Conservation (phyloP, 2,888 invertebrate genomes). For the Meta bourneti region DNA sequence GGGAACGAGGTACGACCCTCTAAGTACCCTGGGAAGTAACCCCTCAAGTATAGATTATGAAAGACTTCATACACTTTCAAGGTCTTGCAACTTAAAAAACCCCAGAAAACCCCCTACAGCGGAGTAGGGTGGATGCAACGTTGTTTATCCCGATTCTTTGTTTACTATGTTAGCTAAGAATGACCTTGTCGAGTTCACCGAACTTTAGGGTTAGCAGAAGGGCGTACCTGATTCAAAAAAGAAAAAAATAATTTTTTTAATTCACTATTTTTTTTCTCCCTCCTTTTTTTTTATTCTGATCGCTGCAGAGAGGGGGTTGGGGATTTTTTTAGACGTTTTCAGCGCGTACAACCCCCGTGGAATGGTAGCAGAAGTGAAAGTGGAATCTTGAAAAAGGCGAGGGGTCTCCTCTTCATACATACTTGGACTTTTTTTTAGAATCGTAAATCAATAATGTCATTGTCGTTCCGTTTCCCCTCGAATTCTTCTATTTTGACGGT, state of each 20-base stretch:
- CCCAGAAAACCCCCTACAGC: constrained; percentile 31
- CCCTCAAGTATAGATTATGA: constrained; percentile 68
- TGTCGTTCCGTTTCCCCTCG: constrained; percentile 49
- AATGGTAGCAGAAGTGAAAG: constrained; percentile 71
- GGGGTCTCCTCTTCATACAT: constrained; percentile 43
- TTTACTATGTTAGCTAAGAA: constrained; percentile 64
- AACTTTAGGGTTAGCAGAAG: constrained; percentile 72
- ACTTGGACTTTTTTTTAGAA: constrained; percentile 48
- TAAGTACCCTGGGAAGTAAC: constrained; percentile 72
- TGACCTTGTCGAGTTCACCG: constrained; percentile 71
- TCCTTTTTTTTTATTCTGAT: constrained; percentile 33
- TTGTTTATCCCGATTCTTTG: constrained; percentile 70
- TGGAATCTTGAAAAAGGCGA: constrained; percentile 66
- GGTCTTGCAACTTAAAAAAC: constrained; percentile 51
- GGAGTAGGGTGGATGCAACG: constrained; percentile 66
- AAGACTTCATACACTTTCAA: constrained; percentile 66
- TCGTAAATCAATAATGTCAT: constrained; percentile 70
- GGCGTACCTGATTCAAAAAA: constrained; percentile 71
- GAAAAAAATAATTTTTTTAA: constrained; percentile 71
- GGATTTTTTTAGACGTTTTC: constrained; percentile 29
- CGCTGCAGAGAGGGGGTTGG: constrained; percentile 63
- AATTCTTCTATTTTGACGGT: constrained; percentile 61
- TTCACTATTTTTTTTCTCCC: constrained; percentile 35
- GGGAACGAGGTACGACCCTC: constrained; percentile 70
- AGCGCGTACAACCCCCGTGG: constrained; percentile 34